Base-by-base conservation (phyloP, 2,797 vertebrate genomes). In the Pseudocheirus occidentalis region DNA sequence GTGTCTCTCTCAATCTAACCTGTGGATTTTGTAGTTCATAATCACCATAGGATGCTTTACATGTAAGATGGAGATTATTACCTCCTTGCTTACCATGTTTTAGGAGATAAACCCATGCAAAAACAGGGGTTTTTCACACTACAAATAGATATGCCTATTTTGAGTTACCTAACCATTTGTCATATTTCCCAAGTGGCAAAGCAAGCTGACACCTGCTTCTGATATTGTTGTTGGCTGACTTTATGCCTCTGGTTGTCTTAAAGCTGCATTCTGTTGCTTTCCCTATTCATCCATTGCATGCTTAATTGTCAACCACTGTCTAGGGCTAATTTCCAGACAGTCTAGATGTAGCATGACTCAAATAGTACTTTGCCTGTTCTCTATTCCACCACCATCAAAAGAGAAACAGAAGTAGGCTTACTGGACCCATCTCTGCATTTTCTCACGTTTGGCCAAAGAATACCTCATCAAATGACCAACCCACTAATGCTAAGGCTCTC, bases 111-210 rank as follows among this genome's bases (percentile, higher is more conserved):
- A 93, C 40, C 31, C 40, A 27, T 52, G 52, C 29, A 95, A 92
- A 93, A 90, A 40, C 90, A 31, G 50, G 40, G 1, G 28, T 53
- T 90, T 92, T 62, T 87, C 34, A 0, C 11, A 4, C 90, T 11
- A 50, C 66, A 91, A 95, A 92, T 92, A 55, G 29, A 55, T 46
- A 53, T 55, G 18, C 10, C 24, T 46, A 11, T 87, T 27, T 90
- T 96, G 73, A 91, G 31, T 54, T 95, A 81, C 94, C 95, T 90
- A 95, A 95, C 46, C 52, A 93, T 62, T 92, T 90, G 95, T 54
- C 93, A 90, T 73, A 59, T 94, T 90, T 96, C 54, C 34, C 92
- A 93, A 14, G 89, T 90, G 59, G 73, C 94, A 56, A 34, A 89
- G 87, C 73, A 94, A 56, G 94, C 50, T 11, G 52, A 89, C 40